Evolutionary conservation across 2,888 invertebrate species (phyloP).

Genomic region (Drosophila pegasa): DNA sequence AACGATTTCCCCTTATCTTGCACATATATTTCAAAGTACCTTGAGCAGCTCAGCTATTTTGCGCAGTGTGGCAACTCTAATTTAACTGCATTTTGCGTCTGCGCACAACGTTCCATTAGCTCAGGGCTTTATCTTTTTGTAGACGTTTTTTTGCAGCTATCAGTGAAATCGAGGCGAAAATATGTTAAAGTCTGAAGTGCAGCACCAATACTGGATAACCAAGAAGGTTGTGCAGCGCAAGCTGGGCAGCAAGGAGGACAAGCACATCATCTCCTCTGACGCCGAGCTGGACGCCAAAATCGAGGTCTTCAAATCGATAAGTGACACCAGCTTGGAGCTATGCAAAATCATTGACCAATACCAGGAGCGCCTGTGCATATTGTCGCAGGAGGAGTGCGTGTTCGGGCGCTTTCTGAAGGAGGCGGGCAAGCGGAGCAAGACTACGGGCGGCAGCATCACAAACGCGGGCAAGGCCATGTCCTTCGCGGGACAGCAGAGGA

Average conservation of each 20-base stretch:
- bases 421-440: constrained; percentile 94
- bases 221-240: constrained; percentile 97
- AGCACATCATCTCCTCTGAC: constrained; percentile 97
- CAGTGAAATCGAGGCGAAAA: constrained; percentile 44
- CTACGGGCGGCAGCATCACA: constrained; percentile 93
- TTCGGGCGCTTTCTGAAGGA: constrained; percentile 97
- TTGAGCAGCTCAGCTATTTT: not conserved
- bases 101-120: constrained; percentile 44
- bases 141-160: constrained; percentile 37
- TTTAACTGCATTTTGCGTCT: constrained; percentile 49
- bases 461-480: constrained; percentile 94
- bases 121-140: constrained; percentile 37
- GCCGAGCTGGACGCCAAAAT: constrained; percentile 97
- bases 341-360: constrained; percentile 96
- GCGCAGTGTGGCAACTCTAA: constrained; percentile 33
- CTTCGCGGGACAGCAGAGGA: constrained; percentile 95
- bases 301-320: constrained; percentile 93
- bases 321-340: constrained; percentile 94
- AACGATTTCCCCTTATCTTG: not conserved
- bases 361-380: constrained; percentile 95
- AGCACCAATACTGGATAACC: constrained; percentile 99
- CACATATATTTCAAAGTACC: not conserved
- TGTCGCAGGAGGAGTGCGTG: constrained; percentile 98
- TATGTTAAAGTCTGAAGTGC: constrained; percentile 88
- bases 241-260: constrained; percentile 98